phyloP scores from a whole-genome alignment of 2,888 invertebrate genomes.

The Drosophila robusta region DNA sequence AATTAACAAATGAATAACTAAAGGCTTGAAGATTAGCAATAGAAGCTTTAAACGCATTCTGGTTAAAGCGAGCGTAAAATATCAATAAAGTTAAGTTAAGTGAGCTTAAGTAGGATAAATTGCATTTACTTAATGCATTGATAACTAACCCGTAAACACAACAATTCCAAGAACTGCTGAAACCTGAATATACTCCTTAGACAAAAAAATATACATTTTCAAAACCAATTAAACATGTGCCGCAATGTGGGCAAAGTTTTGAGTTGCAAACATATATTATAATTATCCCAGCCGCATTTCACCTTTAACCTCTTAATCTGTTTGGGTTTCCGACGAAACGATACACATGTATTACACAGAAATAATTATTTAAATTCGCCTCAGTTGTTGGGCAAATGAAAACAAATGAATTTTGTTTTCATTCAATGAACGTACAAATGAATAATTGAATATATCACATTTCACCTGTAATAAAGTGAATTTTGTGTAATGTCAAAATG shows the following conservation, averaged over 20 bases:
- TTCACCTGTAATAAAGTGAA: constrained; percentile 39
- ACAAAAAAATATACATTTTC: not conserved
- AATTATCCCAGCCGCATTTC: constrained; percentile 16
- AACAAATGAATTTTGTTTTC: constrained; percentile 54
- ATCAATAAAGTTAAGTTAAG: not conserved
- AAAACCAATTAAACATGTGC: constrained; percentile 2
- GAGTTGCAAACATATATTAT: not conserved
- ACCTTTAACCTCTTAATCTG: constrained; percentile 40
- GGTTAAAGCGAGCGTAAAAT: too few relatives aligned
- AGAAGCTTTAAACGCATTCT: too few relatives aligned
- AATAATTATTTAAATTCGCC: constrained; percentile 35
- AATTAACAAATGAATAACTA: too few relatives aligned
- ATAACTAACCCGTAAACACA: not conserved
- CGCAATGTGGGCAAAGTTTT: not conserved
- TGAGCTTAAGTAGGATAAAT: not conserved
- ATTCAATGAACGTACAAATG: constrained; percentile 32
- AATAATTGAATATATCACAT: constrained; percentile 61
- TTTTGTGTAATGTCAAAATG: constrained; percentile 4
- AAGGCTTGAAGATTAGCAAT: too few relatives aligned
- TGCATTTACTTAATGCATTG: too few relatives aligned
- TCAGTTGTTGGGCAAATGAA: constrained; percentile 46
- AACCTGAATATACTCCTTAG: not conserved
- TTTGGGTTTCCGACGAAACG: constrained; percentile 17
- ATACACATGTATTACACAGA: constrained; percentile 10
- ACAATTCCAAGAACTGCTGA: not conserved